Conservation (phyloP, 2,797 vertebrate species). For the Petrocephalus sullivani region DNA sequence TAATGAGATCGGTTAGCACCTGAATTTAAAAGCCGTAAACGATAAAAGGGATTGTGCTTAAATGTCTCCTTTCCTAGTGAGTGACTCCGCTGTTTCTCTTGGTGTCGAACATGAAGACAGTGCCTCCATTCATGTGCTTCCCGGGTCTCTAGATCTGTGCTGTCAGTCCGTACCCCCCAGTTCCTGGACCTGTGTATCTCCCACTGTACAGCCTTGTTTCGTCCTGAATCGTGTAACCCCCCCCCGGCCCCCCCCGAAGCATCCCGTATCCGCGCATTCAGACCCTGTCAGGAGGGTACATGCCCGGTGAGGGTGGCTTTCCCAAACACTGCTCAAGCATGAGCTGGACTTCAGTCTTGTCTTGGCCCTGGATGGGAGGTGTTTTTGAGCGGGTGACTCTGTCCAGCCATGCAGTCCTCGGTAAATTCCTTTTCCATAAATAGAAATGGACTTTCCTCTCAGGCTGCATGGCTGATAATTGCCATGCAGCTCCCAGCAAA, state of each 20-base stretch:
- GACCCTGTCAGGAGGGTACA: conserved; percentile 44
- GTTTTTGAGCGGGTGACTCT: conserved; percentile 41
- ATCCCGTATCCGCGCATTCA: conserved; percentile 22
- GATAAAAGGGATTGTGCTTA: neutral
- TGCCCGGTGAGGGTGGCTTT: conserved; percentile 34
- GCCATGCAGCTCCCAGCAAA: neutral
- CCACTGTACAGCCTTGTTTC: conserved; percentile 58
- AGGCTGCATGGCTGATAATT: neutral
- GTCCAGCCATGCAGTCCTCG: conserved; percentile 55
- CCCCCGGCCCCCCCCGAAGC: conserved; percentile 39
- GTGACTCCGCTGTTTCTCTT: conserved; percentile 40
- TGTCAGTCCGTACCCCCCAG: conserved; percentile 52
- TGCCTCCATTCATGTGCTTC: conserved; percentile 57
- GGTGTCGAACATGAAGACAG: conserved; percentile 54
- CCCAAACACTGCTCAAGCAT: conserved; percentile 36
- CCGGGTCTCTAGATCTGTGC: conserved; percentile 46
- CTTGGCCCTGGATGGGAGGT: neutral
- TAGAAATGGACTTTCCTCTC: conserved; percentile 45
- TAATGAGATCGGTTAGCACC: neutral
- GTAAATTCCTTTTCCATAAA: conserved; percentile 60
- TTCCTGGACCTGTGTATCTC: conserved; percentile 46
- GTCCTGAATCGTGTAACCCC: conserved; percentile 38
- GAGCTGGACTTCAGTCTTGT: conserved; percentile 31
- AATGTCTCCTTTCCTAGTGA: conserved; percentile 30
- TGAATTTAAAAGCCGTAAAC: neutral